phyloP scores from a whole-genome alignment of 2,113 vertebrate species.

The Psephotus haematonotus region DNA sequence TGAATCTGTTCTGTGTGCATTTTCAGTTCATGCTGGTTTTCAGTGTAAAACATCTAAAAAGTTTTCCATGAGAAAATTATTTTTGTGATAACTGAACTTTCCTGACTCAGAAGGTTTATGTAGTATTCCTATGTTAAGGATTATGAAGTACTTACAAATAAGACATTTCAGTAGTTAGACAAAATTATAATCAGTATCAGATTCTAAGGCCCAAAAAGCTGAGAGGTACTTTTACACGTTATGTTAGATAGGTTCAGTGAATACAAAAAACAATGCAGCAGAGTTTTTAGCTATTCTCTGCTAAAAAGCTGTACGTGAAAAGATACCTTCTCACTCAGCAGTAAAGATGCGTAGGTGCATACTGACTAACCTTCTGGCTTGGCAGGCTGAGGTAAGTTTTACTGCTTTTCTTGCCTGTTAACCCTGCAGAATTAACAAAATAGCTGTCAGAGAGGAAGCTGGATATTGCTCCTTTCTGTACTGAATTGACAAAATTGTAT shows the following conservation, averaged over 20 bases:
- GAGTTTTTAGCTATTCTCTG: background rate
- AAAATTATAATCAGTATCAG: background rate
- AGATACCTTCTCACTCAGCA: background rate
- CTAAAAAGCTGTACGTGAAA: background rate
- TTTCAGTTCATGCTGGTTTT: background rate
- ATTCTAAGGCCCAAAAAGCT: background rate
- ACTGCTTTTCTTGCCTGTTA: background rate
- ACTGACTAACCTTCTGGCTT: background rate
- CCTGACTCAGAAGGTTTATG: background rate
- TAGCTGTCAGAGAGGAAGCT: background rate
- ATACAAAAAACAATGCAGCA: background rate
- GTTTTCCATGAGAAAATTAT: background rate
- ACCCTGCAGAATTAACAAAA: background rate
- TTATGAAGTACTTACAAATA: background rate
- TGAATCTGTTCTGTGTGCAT: background rate
- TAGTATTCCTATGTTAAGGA: accelerated
- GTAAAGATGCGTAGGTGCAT: background rate
- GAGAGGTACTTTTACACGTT: background rate
- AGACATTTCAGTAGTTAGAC: background rate
- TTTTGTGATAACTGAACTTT: background rate
- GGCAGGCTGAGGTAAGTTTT: background rate
- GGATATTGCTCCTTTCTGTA: background rate
- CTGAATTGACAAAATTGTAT: background rate
- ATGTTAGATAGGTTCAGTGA: background rate
- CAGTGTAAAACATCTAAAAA: background rate